Base-by-base conservation (phyloP, 2,888 invertebrate species). In the Protodeltote pygarga region DNA sequence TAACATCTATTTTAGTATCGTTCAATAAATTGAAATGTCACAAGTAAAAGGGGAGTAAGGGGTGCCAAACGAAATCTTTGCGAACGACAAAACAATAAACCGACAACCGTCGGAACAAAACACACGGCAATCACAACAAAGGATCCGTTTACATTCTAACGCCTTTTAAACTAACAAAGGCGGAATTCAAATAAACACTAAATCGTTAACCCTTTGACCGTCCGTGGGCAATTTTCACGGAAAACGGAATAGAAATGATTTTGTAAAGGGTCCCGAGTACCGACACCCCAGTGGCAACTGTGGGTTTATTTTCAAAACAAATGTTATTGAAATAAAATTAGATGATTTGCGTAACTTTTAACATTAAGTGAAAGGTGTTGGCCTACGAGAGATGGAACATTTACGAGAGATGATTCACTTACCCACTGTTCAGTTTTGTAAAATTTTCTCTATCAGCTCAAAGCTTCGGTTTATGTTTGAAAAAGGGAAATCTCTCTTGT, bases 171-270 rank as follows among this genome's bases (percentile, higher is more conserved):
- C 87, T 85, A 88, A 91, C 91, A 90, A 90, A 91, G 87, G 89
- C 82, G 75, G 83, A 87, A 89, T 89, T 87, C 85, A 87, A 90
- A 91, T 90, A 91, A 90, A 91, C 90, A 90, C 81, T 83, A 84
- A 90, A 89, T 87, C 76, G 89, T 85, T 89, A 88, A 90, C 92
- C 92, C 90, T 91, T 92, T 91, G 90, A 89, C 91, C 89, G 89
- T 81, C 83, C 73, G 83, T 81, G 85, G 87, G 89, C 85, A 87
- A 91, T 89, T 92, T 92, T 89, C 91, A 86, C 75, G 87, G 86
- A 87, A 92, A 88, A 88, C 81, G 83, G 84, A 88, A 89, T 89
- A 79, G 88, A 87, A 89, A 89, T 85, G 84, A 87, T 87, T 89
- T 86, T 75, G 77, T 70, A 81, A 85, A 85, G 89, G 89, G 86